phyloP scores from a whole-genome alignment of 2,888 invertebrate genomes.

The Oscheius sp. region DNA sequence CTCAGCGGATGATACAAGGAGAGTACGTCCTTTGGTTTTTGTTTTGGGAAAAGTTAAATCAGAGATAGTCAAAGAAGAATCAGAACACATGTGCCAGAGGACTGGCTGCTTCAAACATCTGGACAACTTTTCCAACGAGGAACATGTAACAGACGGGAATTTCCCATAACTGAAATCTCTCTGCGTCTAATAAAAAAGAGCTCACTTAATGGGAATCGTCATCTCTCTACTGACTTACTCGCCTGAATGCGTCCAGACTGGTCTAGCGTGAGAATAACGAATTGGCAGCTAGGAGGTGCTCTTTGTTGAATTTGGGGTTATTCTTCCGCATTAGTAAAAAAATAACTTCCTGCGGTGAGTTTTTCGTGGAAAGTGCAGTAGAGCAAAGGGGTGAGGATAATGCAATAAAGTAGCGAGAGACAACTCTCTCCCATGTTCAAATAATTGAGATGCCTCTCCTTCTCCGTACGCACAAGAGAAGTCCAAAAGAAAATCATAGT shows the following conservation, averaged over 20 bases:
- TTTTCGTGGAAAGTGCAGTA: neutral
- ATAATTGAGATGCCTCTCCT: neutral
- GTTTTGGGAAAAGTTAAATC: no score
- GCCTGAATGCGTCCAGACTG: slow-evolving; percentile 17
- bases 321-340: slow-evolving; percentile 10
- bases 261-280: slow-evolving; percentile 34
- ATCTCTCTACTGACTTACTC: slow-evolving; percentile 16
- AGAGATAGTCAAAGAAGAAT: no score
- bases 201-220: slow-evolving; percentile 35
- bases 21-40: no score
- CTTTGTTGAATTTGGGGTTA: slow-evolving; percentile 5
- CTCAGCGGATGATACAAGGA: no score
- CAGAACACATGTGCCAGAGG: no score
- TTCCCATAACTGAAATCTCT: slow-evolving; percentile 6
- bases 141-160: neutral
- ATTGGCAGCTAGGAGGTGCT: slow-evolving; percentile 29
- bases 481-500: neutral
- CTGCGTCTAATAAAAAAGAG: slow-evolving; percentile 17
- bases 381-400: slow-evolving; percentile 6
- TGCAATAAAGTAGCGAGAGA: slow-evolving; percentile 20
- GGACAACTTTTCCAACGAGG: neutral
- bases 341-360: neutral
- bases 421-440: neutral
- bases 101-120: no score
- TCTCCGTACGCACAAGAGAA: neutral